These are phyloP conservation scores for Sander lucioperca DNA, from an alignment of 2,113 vertebrate species.

Conservation along the genomic window DNA sequence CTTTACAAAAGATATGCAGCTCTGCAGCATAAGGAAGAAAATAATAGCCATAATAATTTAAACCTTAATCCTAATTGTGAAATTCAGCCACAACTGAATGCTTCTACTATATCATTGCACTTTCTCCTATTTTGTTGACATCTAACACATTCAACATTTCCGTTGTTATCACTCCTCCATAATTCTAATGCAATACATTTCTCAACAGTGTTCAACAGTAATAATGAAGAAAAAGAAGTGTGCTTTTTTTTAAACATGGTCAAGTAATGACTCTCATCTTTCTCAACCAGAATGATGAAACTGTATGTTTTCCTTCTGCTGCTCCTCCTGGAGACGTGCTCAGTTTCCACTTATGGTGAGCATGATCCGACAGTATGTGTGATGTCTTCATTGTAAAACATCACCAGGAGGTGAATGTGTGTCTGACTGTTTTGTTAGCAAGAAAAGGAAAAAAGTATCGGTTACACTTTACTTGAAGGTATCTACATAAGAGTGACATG, in stretches of 20 bases:
- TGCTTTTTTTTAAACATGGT: too few relatives aligned
- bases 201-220: not conserved
- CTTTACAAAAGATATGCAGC: not conserved
- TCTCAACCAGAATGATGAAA: slow-evolving; percentile 14
- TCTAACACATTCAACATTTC: not conserved
- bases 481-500: too few relatives aligned
- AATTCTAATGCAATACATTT: not conserved
- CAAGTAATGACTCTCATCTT: not conserved
- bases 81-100: not conserved
- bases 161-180: not conserved
- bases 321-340: slow-evolving; percentile 6
- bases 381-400: not conserved
- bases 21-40: not conserved
- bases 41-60: too few relatives aligned
- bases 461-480: too few relatives aligned
- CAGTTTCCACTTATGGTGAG: not conserved
- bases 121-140: not conserved
- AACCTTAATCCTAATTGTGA: not conserved
- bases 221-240: not conserved
- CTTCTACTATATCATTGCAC: not conserved
- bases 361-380: not conserved
- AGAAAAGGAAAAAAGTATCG: not conserved
- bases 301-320: not conserved
- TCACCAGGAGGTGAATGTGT: not conserved
- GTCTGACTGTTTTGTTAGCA: not conserved